A percentile compares a stretch with the other conserved stretches of the same genome.
Evolutionary conservation across 2,113 vertebrate genomes (phyloP).

Genomic region (Ammodytes dubius): DNA sequence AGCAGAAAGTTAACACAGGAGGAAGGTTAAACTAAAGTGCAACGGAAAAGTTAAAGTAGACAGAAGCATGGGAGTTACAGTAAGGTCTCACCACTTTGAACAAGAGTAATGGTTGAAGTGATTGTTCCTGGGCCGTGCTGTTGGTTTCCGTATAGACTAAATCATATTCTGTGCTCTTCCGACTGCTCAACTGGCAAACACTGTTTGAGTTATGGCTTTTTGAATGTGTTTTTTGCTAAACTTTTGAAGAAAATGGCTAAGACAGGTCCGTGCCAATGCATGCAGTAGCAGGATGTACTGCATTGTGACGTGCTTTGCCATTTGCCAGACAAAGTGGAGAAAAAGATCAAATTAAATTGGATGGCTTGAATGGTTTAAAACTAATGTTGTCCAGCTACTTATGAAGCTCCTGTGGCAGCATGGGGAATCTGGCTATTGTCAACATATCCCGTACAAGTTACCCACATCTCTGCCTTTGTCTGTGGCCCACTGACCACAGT

Average conservation of each 20-base stretch:
- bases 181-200: slow-evolving; percentile 4
- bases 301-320: background rate
- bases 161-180: slow-evolving; percentile 32
- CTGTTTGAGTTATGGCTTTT: slow-evolving; percentile 24
- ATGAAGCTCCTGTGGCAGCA: slow-evolving; percentile 16
- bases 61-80: slow-evolving; percentile 20
- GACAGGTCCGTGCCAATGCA: background rate
- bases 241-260: background rate
- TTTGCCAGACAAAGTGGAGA: slow-evolving; percentile 1
- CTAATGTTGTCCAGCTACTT: slow-evolving; percentile 2
- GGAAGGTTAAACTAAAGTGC: slow-evolving; percentile 23
- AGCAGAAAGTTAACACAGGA: too few relatives aligned
- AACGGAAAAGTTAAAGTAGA: slow-evolving; percentile 37
- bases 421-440: too few relatives aligned
- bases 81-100: slow-evolving; percentile 30
- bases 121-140: slow-evolving; percentile 39
- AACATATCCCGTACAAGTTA: background rate
- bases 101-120: slow-evolving; percentile 34
- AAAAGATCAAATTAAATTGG: slow-evolving; percentile 14
- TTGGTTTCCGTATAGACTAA: slow-evolving; percentile 31
- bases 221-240: slow-evolving; percentile 27
- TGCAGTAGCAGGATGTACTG: background rate
- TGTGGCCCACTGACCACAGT: slow-evolving; percentile 19
- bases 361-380: slow-evolving; percentile 22
- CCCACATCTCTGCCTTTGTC: background rate